phyloP scores from a whole-genome alignment of 2,113 vertebrate species.

The Romanogobio albipinnatus region DNA sequence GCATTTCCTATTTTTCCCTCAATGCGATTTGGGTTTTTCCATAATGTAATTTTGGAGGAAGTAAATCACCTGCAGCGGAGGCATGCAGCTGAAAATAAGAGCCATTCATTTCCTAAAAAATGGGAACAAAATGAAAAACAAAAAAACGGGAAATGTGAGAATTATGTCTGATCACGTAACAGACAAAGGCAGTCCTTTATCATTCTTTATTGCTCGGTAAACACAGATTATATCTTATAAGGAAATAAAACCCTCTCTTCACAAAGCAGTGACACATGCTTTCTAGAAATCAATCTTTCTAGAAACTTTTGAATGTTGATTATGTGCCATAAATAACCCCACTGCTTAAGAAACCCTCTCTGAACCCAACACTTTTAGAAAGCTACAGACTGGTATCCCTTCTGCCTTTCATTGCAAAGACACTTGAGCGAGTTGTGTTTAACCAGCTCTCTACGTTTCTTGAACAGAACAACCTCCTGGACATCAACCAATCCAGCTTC shows the following conservation, averaged over 20 bases:
- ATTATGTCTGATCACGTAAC: not conserved
- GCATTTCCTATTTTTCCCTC: no score
- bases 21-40: not conserved
- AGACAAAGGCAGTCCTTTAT: not conserved
- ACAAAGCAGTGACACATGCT: no score
- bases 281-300: not conserved
- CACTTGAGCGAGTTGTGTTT: no score
- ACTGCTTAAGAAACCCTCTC: no score
- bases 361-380: no score
- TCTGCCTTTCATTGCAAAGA: no score
- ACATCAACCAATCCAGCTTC: no score
- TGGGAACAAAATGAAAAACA: no score
- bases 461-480: no score
- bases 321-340: not conserved
- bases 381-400: no score
- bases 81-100: no score
- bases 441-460: no score
- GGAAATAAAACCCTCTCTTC: not conserved
- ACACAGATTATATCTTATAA: not conserved
- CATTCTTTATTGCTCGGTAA: not conserved
- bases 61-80: not conserved
- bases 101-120: not conserved
- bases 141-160: not conserved
- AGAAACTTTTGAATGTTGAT: not conserved
- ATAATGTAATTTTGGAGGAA: not conserved